Conservation (phyloP, 2,113 vertebrate species). For the Delphinapterus leucas region DNA sequence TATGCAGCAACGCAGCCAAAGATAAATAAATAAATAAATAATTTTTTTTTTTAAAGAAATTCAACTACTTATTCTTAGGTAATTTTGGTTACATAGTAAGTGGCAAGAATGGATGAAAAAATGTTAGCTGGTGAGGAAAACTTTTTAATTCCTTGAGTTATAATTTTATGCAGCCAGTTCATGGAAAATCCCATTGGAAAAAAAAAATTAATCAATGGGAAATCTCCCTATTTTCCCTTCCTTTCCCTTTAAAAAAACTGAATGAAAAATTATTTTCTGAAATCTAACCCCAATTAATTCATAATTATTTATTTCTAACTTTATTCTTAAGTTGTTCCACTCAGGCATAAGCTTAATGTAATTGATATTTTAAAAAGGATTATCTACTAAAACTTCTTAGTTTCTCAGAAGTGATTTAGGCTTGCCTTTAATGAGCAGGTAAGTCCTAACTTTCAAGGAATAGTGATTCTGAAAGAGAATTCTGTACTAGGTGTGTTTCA, state of each 20-base stretch:
- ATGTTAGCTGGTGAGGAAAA: not conserved
- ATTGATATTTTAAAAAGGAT: not conserved
- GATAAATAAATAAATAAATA: too few species aligned
- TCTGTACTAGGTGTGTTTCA: not conserved
- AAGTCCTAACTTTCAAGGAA: not conserved
- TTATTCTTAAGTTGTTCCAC: slow-evolving; percentile 26
- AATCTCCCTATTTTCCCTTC: not conserved
- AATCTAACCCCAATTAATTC: not conserved
- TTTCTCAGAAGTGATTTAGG: slow-evolving; percentile 13
- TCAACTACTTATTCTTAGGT: not conserved
- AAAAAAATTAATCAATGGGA: not conserved
- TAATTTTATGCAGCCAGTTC: not conserved
- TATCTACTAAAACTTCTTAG: not conserved
- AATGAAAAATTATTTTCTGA: slow-evolving; percentile 40
- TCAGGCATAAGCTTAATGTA: not conserved
- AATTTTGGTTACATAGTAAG: not conserved
- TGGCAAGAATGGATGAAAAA: slow-evolving; percentile 34
- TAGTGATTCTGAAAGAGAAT: not conserved
- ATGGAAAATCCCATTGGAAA: not conserved
- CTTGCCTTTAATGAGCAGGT: not conserved
- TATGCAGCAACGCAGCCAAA: too few species aligned
- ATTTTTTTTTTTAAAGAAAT: not conserved
- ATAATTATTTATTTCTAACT: slow-evolving; percentile 28
- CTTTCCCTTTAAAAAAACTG: not conserved
- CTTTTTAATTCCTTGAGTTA: slow-evolving; percentile 11